Percentiles rank a stretch among this genome's conserved stretches.
Evolutionary conservation across 2,113 vertebrate genomes (phyloP).

Genomic region (Pluvianellus socialis): DNA sequence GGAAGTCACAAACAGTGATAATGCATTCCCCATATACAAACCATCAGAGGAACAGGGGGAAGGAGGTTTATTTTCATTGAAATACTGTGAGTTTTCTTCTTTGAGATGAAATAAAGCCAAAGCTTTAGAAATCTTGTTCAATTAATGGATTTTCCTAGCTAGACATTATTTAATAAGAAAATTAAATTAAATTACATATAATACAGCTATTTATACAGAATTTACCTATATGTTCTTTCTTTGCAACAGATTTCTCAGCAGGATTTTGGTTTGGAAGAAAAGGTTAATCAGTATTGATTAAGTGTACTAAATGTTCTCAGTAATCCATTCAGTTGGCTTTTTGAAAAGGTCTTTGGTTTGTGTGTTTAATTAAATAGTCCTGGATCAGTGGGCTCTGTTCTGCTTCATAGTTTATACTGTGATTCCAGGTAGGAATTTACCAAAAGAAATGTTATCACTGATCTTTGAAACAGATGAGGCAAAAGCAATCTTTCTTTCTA

Average conservation of each 20-base stretch:
- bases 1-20: background rate
- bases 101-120: background rate
- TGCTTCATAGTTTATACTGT: background rate
- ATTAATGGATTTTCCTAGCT: background rate
- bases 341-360: background rate
- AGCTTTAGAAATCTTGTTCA: background rate
- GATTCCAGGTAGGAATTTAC: background rate
- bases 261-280: background rate
- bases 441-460: background rate
- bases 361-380: background rate
- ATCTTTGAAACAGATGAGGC: background rate
- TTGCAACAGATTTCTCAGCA: background rate
- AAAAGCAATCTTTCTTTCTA: background rate
- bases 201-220: background rate
- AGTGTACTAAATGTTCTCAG: background rate
- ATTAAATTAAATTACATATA: background rate
- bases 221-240: background rate
- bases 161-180: background rate
- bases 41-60: fast-evolving
- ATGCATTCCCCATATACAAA: background rate
- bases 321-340: background rate
- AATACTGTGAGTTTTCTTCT: background rate
- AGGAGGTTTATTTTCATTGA: background rate
- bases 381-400: background rate
- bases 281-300: background rate